A percentile compares a stretch with the other conserved stretches of the same genome.
These are phyloP conservation scores for Chloroclystis v-ata DNA, from an alignment of 2,888 invertebrate genomes.

Conservation along the genomic window DNA sequence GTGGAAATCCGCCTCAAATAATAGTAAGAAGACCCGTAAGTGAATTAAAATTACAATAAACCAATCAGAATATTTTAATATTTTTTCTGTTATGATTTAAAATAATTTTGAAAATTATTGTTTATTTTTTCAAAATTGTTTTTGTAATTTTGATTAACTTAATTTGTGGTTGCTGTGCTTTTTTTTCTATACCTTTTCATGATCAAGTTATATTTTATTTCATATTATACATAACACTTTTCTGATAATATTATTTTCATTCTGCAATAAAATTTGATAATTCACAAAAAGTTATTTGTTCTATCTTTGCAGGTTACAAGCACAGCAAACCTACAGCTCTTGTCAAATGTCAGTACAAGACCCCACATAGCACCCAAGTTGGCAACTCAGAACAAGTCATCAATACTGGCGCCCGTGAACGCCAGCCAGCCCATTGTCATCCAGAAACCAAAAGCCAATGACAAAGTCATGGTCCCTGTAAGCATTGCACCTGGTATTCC, in stretches of 20 bases:
- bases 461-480: constrained; percentile 73
- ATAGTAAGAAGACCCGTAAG: constrained; percentile 75
- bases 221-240: no score
- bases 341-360: constrained; percentile 64
- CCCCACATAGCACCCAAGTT: constrained; percentile 67
- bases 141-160: constrained; percentile 23
- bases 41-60: constrained; percentile 39
- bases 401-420: constrained; percentile 62
- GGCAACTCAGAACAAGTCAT: constrained; percentile 54
- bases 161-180: not conserved
- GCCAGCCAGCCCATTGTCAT: constrained; percentile 75
- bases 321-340: constrained; percentile 64
- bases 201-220: no score
- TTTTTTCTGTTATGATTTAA: not conserved
- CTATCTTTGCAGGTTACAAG: constrained; percentile 59
- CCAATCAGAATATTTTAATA: constrained; percentile 6
- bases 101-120: constrained; percentile 2
- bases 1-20: constrained; percentile 72
- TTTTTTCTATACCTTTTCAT: not conserved
- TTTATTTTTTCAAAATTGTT: constrained; percentile 7
- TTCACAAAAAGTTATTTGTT: no score
- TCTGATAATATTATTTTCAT: no score
- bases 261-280: no score
- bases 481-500: constrained; percentile 59
- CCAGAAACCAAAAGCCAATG: constrained; percentile 72